These are phyloP conservation scores for Ostrea edulis DNA, from an alignment of 1,140 invertebrate species.

Conservation along the genomic window DNA sequence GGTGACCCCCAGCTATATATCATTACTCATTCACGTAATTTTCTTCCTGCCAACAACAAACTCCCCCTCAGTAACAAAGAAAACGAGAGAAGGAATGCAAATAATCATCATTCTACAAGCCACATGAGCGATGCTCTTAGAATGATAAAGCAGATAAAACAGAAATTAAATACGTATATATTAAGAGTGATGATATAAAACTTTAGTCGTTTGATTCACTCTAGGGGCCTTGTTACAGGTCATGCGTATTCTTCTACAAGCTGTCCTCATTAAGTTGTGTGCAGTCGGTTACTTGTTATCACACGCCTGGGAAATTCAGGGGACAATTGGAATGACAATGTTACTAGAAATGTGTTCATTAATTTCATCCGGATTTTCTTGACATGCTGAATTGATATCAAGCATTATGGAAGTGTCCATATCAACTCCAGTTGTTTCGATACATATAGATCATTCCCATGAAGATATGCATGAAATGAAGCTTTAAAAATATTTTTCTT, in stretches of 20 bases:
- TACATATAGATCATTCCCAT: too few species aligned
- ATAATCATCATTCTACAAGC: not conserved
- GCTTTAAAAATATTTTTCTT: too few species aligned
- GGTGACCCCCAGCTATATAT: too few species aligned
- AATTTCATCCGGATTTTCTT: too few species aligned
- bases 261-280: not conserved
- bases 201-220: not conserved
- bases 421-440: too few species aligned
- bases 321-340: not conserved
- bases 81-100: not conserved
- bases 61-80: not conserved
- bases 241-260: slow-evolving; percentile 6
- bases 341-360: not conserved
- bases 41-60: not conserved
- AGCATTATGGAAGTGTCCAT: too few species aligned
- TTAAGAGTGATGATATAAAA: not conserved
- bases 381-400: too few species aligned
- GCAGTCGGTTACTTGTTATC: not conserved
- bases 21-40: not conserved
- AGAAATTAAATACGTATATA: not conserved
- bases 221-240: not conserved
- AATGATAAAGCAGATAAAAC: not conserved
- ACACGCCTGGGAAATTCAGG: slow-evolving; percentile 9
- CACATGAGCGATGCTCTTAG: not conserved
- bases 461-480: too few species aligned